These are phyloP conservation scores for Rhabdomys dilectus DNA, from an alignment of 2,113 vertebrate species.

Conservation along the genomic window DNA sequence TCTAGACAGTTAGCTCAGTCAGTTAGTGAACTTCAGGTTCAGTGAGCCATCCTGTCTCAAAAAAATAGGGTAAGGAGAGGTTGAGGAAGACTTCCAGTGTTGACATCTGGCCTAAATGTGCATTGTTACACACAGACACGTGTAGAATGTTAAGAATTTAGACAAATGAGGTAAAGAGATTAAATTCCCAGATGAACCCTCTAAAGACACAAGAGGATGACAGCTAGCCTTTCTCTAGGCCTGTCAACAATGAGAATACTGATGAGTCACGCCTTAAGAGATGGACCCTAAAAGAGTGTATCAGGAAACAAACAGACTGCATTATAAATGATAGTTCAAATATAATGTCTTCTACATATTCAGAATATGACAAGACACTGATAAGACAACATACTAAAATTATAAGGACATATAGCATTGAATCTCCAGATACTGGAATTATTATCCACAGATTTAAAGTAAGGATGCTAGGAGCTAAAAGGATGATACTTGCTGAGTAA, in stretches of 20 bases:
- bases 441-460: neutral
- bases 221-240: neutral
- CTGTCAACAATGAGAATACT: neutral
- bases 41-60: neutral
- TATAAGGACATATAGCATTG: conserved; percentile 1
- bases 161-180: neutral
- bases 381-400: neutral
- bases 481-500: neutral
- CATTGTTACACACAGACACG: neutral
- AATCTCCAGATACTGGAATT: conserved; percentile 2
- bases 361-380: neutral
- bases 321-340: conserved; percentile 38
- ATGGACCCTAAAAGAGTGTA: neutral
- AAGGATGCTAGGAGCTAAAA: neutral
- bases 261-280: neutral
- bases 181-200: neutral
- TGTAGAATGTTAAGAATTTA: neutral
- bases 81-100: no score
- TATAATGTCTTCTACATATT: neutral
- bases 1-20: neutral
- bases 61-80: no score
- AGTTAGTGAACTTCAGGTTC: neutral
- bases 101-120: no score
- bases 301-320: neutral
- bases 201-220: neutral